Evolutionary conservation across 2,888 invertebrate species (phyloP), one percentile per base, ranked within the genome.

Genomic region (Acronicta leporina): DNA sequence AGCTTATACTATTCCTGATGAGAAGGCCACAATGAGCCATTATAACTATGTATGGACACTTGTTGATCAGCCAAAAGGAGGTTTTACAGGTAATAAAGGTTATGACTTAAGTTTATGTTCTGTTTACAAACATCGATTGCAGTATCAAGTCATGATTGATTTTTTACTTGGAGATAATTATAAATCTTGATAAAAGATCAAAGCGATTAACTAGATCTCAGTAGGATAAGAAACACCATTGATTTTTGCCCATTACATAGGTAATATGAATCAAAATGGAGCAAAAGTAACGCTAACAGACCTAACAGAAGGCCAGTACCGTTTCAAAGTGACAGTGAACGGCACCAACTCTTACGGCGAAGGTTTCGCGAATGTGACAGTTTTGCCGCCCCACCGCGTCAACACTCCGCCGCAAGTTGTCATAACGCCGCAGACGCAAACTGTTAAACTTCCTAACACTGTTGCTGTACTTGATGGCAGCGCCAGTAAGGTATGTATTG

Each of bases 1-100:
- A 10, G 98, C 98, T 0, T 97, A 96, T 83, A 97, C 97, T 1
- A 95, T 97, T 15, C 97, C 98, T 8, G 96, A 96, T 69, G 97
- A 97, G 80, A 95, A 96, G 65, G 93, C 96, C 3, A 96, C 96
- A 81, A 96, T 95, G 83, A 96, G 95, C 60, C 97, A 96, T 83
- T 99, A 98, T 86, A 97, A 96, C 81, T 99, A 98, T 89, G 96
- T 97, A 27, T 99, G 99, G 99, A 97, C 96, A 15, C 94, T 98
- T 33, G 95, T 98, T 61, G 96, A 97, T 60, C 97, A 98, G 83
- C 98, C 98, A 0, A 97, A 97, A 72, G 97, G 97, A n/a, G 96
- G 96, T 15, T 96, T 94, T 76, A 94, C 94, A 83, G 95, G 96
- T 90, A 83, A 67, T 44, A 63, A 33, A 55, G n/a, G n/a, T n/a